Percentiles rank a stretch among this genome's conserved stretches.
Evolutionary conservation across 1,140 invertebrate genomes (phyloP).

Genomic region (Asbolus verrucosus): DNA sequence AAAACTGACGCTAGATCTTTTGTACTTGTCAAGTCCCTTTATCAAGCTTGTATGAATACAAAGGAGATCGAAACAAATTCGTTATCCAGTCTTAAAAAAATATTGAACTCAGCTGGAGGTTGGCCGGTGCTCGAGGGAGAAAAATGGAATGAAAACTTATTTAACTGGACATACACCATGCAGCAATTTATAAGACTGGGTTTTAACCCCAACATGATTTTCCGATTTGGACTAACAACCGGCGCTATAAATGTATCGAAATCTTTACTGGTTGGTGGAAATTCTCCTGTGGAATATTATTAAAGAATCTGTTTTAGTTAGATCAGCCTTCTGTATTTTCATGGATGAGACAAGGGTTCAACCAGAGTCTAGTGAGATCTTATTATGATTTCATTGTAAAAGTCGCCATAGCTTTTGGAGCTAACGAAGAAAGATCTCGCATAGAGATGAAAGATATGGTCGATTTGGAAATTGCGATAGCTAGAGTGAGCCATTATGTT

Average conservation of each 20-base stretch:
- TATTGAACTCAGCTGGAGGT: slow-evolving; percentile 68
- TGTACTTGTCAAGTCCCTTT: slow-evolving; percentile 46
- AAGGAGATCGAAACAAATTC: slow-evolving; percentile 62
- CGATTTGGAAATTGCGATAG: too few relatives aligned
- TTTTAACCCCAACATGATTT: slow-evolving; percentile 86
- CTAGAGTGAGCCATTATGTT: too few relatives aligned
- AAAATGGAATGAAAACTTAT: slow-evolving; percentile 70
- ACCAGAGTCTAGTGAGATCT: too few relatives aligned
- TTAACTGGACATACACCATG: slow-evolving; percentile 81
- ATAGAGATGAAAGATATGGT: too few relatives aligned
- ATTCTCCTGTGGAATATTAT: too few relatives aligned
- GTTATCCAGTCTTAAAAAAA: slow-evolving; percentile 63
- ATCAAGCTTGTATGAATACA: slow-evolving; percentile 44
- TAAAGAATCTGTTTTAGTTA: too few relatives aligned
- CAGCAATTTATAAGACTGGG: slow-evolving; percentile 81
- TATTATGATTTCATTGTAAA: too few relatives aligned
- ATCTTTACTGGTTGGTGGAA: slow-evolving; percentile 21
- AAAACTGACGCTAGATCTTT: slow-evolving; percentile 7
- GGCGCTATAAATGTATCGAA: slow-evolving; percentile 87
- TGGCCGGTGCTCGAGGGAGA: slow-evolving; percentile 71
- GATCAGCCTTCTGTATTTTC: too few relatives aligned
- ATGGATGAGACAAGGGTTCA: too few relatives aligned
- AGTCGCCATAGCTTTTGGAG: too few relatives aligned
- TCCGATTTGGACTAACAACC: slow-evolving; percentile 86
- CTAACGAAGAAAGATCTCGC: too few relatives aligned